Base-by-base conservation (phyloP, 2,888 invertebrate species). In the Rosalia funebris region DNA sequence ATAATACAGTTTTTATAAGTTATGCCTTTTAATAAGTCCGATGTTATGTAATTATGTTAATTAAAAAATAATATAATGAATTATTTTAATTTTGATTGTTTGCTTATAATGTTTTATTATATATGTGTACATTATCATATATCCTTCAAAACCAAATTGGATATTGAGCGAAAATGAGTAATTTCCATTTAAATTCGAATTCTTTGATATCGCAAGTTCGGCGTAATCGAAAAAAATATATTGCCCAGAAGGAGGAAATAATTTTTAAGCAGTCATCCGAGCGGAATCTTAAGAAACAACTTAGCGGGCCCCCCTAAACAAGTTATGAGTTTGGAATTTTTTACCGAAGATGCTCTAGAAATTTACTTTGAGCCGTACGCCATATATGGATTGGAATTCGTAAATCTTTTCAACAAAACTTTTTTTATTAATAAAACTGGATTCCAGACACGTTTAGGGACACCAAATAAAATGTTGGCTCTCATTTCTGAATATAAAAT, bases 361-460 rank as follows among this genome's bases (percentile, higher is more conserved):
- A 25, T 37, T 14, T 36, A 48, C 36, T 48, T 48, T 36, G 16
- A 5, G 9, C 4, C 11, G 17, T 20, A 10, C 31, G 32, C 34
- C 32, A 25, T 25, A 32, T 32, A 32, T 11, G n/a, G 48, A 48
- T 15, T 12, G 17, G 14, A 3, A 50, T 56, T 46, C 46, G 44
- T 36, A 56, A 56, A 56, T 56, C 55, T 56, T 46, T 32, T n/a
- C 36, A 7, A 32, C 19, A 12, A 56, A 56, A 56, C 55, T 56
- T 56, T 56, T 44, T 25, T 37, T 46, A 46, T 46, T 37, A 11
- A 39, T 39, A 50, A 10, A 14, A 34, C 4, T 1, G 25, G 42
- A 16, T 36, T 36, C 36, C 7, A 20, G 36, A 14, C 37, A 36
- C 32, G 46, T 37, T 45, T 15, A 36, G n/a, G 55, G 17, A 56